phyloP scores from a whole-genome alignment of 2,113 vertebrate genomes.

The Chaetops frenatus region DNA sequence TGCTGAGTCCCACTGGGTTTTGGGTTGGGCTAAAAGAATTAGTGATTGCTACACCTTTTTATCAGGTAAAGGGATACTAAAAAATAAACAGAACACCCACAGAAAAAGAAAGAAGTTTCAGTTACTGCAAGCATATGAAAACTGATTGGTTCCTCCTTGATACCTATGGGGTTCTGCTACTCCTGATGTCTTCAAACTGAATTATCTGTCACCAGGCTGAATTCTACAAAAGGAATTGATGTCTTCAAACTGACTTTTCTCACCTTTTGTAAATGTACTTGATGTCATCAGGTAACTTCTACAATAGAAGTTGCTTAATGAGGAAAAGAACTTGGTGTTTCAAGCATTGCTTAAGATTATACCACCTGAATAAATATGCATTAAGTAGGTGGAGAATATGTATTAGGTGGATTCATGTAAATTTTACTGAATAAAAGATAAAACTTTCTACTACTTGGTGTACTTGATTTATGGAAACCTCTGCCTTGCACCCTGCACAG shows the following conservation, averaged over 20 bases:
- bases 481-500: background rate
- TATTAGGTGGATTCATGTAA: background rate
- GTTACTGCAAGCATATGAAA: background rate
- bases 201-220: background rate
- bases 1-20: background rate
- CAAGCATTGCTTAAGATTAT: background rate
- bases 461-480: background rate
- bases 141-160: background rate
- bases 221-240: background rate
- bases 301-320: background rate
- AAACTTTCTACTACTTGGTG: background rate
- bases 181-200: background rate
- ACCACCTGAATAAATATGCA: background rate
- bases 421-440: background rate
- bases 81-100: background rate
- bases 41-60: background rate
- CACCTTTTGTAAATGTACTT: background rate
- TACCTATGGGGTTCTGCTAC: background rate
- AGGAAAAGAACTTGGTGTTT: background rate
- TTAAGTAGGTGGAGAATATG: background rate
- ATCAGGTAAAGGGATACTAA: background rate
- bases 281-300: background rate
- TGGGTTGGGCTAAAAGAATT: background rate
- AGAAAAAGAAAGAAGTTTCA: background rate
- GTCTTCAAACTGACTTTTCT: background rate